Evolutionary conservation across 2,888 invertebrate genomes (phyloP).

Genomic region (Linnaemya tessellans): DNA sequence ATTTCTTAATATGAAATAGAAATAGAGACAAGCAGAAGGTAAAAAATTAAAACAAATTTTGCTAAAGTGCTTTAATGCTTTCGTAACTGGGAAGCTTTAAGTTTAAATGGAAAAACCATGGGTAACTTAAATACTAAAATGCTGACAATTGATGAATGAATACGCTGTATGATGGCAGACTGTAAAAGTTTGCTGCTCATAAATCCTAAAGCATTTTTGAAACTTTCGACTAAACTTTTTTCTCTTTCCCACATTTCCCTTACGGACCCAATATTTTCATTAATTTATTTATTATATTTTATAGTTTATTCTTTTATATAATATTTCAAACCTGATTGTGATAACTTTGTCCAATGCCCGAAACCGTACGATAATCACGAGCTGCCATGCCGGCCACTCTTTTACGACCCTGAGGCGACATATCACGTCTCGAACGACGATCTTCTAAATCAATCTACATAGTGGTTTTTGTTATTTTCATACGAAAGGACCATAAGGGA

Average conservation of each 20-base stretch:
- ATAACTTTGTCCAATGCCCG: conserved; percentile 84
- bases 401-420: conserved; percentile 91
- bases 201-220: background rate
- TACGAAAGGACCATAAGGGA: conserved; percentile 44
- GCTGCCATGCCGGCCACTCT: conserved; percentile 87
- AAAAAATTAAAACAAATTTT: background rate
- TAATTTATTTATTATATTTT: background rate
- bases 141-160: background rate
- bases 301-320: conserved; percentile 7
- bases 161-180: background rate
- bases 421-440: conserved; percentile 91
- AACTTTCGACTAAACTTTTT: background rate
- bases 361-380: conserved; percentile 84
- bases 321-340: conserved; percentile 83
- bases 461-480: conserved; percentile 23
- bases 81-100: background rate
- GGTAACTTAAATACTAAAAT: no score
- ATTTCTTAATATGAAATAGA: background rate
- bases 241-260: no score
- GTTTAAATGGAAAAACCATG: background rate
- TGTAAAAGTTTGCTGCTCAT: background rate
- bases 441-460: conserved; percentile 83
- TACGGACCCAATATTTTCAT: no score
- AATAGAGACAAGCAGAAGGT: background rate
- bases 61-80: background rate